Evolutionary conservation across 1,140 invertebrate species (phyloP).

Genomic region (Adelges cooleyi): DNA sequence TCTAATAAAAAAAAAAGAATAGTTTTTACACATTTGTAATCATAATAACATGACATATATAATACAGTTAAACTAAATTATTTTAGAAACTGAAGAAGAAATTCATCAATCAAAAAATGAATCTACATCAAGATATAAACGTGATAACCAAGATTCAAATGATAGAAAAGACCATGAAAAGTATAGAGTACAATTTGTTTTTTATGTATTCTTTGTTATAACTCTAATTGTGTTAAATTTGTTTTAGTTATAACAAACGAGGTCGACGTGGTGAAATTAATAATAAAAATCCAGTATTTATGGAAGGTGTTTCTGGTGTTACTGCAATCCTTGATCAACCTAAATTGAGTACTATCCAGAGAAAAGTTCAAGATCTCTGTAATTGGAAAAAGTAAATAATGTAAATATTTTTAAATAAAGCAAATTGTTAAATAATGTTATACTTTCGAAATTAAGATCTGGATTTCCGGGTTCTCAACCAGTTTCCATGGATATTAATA

Average conservation of each 20-base stretch:
- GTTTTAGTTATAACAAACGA: slow-evolving; percentile 37
- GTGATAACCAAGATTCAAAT: neutral
- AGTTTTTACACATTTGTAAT: too few relatives aligned
- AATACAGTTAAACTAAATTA: neutral
- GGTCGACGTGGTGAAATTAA: slow-evolving; percentile 38
- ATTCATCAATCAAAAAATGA: neutral
- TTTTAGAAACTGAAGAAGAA: slow-evolving; percentile 14
- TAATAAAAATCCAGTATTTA: slow-evolving; percentile 58
- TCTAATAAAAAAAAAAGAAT: too few relatives aligned
- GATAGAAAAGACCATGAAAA: slow-evolving; percentile 11
- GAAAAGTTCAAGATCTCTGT: slow-evolving; percentile 68
- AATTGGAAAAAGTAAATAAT: slow-evolving; percentile 49
- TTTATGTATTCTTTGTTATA: too few relatives aligned
- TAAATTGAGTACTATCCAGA: slow-evolving; percentile 56
- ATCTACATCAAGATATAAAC: slow-evolving; percentile 2
- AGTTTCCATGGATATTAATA: slow-evolving; percentile 83
- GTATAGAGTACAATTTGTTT: too few relatives aligned
- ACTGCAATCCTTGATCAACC: slow-evolving; percentile 47
- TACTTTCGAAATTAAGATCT: slow-evolving; percentile 42
- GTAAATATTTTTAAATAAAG: neutral
- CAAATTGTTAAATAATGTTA: too few relatives aligned
- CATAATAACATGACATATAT: too few relatives aligned
- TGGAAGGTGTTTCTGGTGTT: slow-evolving; percentile 69
- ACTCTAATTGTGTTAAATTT: too few relatives aligned
- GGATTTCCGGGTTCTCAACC: slow-evolving; percentile 95